Conservation (phyloP, 2,797 vertebrate species). For the Allobates femoralis region DNA sequence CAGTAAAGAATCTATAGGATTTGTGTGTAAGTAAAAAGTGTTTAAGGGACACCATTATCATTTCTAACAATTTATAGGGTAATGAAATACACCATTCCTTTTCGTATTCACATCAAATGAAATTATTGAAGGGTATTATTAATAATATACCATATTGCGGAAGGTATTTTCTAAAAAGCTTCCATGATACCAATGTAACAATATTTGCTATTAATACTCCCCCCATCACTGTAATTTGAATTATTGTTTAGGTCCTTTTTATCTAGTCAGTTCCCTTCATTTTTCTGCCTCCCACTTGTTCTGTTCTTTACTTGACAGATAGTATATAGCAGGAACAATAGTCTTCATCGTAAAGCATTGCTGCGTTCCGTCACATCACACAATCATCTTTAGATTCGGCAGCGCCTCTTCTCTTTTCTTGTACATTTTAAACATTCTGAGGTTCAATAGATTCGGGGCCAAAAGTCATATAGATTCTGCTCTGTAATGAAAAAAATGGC, state of each 20-base stretch:
- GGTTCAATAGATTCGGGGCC: slow-evolving; percentile 22
- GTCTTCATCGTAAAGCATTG: slow-evolving; percentile 42
- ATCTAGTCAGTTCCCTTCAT: slow-evolving; percentile 44
- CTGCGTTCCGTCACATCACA: slow-evolving; percentile 44
- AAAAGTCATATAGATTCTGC: background rate
- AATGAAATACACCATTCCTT: background rate
- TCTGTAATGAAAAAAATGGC: background rate
- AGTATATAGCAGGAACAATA: slow-evolving; percentile 48
- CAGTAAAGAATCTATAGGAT: background rate
- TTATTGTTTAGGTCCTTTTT: slow-evolving; percentile 44
- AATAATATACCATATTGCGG: background rate
- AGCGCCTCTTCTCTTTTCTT: slow-evolving; percentile 17
- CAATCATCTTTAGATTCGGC: slow-evolving; percentile 18
- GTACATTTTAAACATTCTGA: slow-evolving; percentile 24
- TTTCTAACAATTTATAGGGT: background rate
- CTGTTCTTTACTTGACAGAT: slow-evolving; percentile 55
- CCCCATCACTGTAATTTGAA: slow-evolving; percentile 22
- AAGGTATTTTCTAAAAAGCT: background rate
- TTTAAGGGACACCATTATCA: background rate
- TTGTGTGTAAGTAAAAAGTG: background rate
- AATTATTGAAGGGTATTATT: background rate
- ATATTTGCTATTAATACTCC: slow-evolving; percentile 40
- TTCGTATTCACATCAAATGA: background rate
- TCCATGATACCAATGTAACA: slow-evolving; percentile 11
- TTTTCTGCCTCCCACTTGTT: slow-evolving; percentile 44